These are phyloP conservation scores for Tangara arthus DNA, from an alignment of 2,797 vertebrate genomes.

Conservation along the genomic window DNA sequence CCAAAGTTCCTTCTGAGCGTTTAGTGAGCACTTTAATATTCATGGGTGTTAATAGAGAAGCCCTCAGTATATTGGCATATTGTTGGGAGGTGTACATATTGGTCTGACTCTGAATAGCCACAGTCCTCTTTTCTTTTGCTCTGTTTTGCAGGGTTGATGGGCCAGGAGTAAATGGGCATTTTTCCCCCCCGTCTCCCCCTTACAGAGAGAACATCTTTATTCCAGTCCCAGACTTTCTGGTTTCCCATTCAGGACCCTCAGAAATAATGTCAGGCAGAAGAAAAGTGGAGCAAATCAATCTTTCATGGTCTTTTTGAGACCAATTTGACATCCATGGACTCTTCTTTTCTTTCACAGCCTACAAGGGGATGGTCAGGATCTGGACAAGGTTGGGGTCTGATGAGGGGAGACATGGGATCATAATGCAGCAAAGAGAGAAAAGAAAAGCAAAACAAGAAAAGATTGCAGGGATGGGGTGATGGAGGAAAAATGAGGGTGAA, in stretches of 20 bases:
- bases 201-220: slow-evolving; percentile 94
- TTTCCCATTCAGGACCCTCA: slow-evolving; percentile 84
- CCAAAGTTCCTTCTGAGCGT: slow-evolving; percentile 54
- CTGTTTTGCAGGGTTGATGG: slow-evolving; percentile 89
- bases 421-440: slow-evolving; percentile 75
- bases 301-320: slow-evolving; percentile 90
- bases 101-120: slow-evolving; percentile 80
- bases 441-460: slow-evolving; percentile 73
- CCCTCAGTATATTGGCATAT: slow-evolving; percentile 87
- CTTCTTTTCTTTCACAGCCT: slow-evolving; percentile 80
- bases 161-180: slow-evolving; percentile 86
- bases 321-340: slow-evolving; percentile 88
- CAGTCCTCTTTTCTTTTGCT: slow-evolving; percentile 82
- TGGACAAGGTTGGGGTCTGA: slow-evolving; percentile 77
- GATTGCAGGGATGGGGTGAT: slow-evolving; percentile 74
- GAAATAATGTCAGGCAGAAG: slow-evolving; percentile 85
- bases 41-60: slow-evolving; percentile 91
- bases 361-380: slow-evolving; percentile 84
- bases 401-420: slow-evolving; percentile 73
- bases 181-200: slow-evolving; percentile 79
- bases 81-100: slow-evolving; percentile 87
- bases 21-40: slow-evolving; percentile 88
- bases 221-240: slow-evolving; percentile 84
- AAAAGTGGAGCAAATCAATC: slow-evolving; percentile 96
- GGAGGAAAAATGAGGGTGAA: slow-evolving; percentile 84